A percentile compares a stretch with the other conserved stretches of the same genome.
Evolutionary conservation across 2,888 invertebrate species (phyloP).

Genomic region (Ischnus inquisitorius): DNA sequence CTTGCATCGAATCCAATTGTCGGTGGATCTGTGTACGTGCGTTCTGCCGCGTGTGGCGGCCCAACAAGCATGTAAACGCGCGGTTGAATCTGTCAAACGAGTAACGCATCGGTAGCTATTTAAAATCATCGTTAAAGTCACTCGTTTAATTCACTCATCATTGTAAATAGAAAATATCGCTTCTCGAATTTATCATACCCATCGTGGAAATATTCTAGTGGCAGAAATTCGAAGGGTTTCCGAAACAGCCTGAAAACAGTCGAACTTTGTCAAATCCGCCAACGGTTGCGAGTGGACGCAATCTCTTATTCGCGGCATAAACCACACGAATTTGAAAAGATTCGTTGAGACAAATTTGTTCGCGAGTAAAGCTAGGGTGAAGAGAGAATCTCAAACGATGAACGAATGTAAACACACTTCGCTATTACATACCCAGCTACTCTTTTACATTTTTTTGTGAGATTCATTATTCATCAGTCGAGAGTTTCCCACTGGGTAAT

Average conservation of each 20-base stretch:
- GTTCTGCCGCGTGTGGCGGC: background rate
- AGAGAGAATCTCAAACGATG: too few relatives aligned
- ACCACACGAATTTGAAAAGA: too few relatives aligned
- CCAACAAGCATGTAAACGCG: conserved; percentile 14
- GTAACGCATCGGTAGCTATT: conserved; percentile 54
- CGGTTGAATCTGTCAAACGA: conserved; percentile 47
- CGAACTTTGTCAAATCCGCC: too few relatives aligned
- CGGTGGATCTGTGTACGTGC: conserved; percentile 39
- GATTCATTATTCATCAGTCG: too few relatives aligned
- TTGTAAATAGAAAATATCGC: background rate
- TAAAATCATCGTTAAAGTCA: conserved; percentile 52
- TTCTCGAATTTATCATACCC: background rate
- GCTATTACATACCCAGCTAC: too few relatives aligned
- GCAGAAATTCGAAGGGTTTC: background rate
- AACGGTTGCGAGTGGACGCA: too few relatives aligned
- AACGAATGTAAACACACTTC: too few relatives aligned
- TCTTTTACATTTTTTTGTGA: too few relatives aligned
- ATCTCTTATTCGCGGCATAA: too few relatives aligned
- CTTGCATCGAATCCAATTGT: conserved; percentile 65
- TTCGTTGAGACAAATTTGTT: too few relatives aligned
- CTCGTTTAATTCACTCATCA: conserved; percentile 36
- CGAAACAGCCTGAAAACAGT: background rate
- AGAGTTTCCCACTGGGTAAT: too few relatives aligned
- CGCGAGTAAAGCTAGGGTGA: too few relatives aligned
- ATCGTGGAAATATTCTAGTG: background rate